Conservation (phyloP, 2,797 vertebrate species). For the Sitta carolinensis region DNA sequence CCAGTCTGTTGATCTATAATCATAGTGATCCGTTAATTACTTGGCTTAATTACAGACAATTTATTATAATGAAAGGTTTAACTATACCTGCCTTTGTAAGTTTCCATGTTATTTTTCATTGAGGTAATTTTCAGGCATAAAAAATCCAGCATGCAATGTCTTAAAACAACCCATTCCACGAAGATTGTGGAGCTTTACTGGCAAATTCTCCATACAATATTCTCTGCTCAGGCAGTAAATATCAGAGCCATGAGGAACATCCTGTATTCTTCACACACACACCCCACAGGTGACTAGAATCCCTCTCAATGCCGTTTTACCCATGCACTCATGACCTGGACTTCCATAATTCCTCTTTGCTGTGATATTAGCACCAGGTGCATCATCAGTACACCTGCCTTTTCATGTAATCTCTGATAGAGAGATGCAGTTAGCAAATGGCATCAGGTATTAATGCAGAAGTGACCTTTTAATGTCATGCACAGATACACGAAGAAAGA, state of each 20-base stretch:
- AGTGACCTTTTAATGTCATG: slow-evolving; percentile 52
- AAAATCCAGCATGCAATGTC: not conserved
- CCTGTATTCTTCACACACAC: slow-evolving; percentile 5
- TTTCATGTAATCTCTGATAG: slow-evolving; percentile 2
- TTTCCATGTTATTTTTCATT: not conserved
- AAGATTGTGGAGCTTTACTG: not conserved
- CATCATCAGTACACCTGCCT: not conserved
- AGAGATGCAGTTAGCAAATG: slow-evolving; percentile 32
- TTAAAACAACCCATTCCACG: not conserved
- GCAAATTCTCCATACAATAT: not conserved
- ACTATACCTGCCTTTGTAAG: not conserved
- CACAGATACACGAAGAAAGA: slow-evolving; percentile 14
- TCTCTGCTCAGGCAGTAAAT: not conserved
- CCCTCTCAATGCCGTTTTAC: not conserved
- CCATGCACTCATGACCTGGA: not conserved
- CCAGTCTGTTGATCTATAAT: not conserved
- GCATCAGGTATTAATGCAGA: slow-evolving; percentile 35
- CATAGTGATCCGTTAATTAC: not conserved
- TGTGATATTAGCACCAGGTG: not conserved
- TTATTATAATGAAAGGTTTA: slow-evolving; percentile 17
- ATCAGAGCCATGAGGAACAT: not conserved
- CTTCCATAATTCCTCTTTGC: slow-evolving; percentile 22
- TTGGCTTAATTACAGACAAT: not conserved
- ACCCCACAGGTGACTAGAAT: not conserved
- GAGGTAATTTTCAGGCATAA: not conserved